Conservation (phyloP, 64 coral and sea anemone genomes). For the Platygyra sinensis region DNA sequence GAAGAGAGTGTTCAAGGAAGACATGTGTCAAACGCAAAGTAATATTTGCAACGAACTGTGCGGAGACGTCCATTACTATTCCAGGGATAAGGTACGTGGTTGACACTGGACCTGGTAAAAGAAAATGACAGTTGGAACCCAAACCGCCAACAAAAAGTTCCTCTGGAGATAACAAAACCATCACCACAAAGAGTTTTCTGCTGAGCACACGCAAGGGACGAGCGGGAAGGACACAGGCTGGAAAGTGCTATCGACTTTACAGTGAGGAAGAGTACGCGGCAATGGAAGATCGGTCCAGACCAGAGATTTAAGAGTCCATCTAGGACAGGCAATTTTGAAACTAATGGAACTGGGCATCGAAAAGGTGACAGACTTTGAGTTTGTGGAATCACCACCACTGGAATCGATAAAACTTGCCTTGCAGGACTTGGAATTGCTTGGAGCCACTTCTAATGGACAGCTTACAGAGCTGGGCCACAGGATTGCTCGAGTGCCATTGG, state of each 20-base stretch:
- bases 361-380: slow-evolving; percentile 67
- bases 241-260: slow-evolving; percentile 88
- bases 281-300: slow-evolving; percentile 70
- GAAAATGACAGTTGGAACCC: slow-evolving; percentile 82
- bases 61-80: slow-evolving; percentile 87
- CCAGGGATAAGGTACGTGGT: slow-evolving; percentile 85
- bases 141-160: slow-evolving; percentile 82
- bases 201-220: slow-evolving; percentile 84
- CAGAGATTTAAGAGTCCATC: slow-evolving; percentile 87
- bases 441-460: slow-evolving; percentile 48
- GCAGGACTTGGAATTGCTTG: slow-evolving; percentile 41
- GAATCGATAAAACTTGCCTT: slow-evolving; percentile 64
- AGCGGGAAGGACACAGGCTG: slow-evolving; percentile 78
- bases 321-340: slow-evolving; percentile 85
- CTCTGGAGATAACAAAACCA: slow-evolving; percentile 61
- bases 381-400: slow-evolving; percentile 74
- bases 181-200: slow-evolving; percentile 88
- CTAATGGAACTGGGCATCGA: slow-evolving; percentile 89
- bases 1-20: slow-evolving; percentile 62
- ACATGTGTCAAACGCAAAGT: slow-evolving; percentile 74
- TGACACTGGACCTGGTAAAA: slow-evolving; percentile 83
- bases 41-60: slow-evolving; percentile 91
- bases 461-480: slow-evolving; percentile 76
- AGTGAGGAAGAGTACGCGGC: slow-evolving; percentile 53
- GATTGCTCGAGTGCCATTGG: slow-evolving; percentile 72